Evolutionary conservation across 2,888 invertebrate species (phyloP).

Genomic region (Diaprepes abbreviatus): DNA sequence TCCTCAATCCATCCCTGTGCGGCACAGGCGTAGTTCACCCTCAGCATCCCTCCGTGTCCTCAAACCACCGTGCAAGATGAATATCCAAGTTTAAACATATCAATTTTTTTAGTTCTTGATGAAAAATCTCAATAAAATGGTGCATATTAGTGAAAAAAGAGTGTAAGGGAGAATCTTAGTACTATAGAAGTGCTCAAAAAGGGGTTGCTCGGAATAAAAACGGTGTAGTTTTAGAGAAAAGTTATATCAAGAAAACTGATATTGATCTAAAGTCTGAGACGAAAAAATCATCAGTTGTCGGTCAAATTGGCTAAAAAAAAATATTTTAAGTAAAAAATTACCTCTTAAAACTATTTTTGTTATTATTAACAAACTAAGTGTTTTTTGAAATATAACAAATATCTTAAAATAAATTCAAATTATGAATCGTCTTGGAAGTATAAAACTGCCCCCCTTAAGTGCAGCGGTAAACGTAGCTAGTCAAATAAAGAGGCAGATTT

Average conservation of each 20-base stretch:
- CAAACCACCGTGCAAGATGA: conserved; percentile 25
- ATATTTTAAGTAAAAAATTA: neutral
- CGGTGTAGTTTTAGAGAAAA: neutral
- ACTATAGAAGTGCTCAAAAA: neutral
- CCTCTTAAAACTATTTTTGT: neutral
- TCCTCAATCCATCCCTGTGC: conserved; percentile 27
- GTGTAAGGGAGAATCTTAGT: neutral
- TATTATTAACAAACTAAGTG: no score
- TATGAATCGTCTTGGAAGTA: conserved; percentile 77
- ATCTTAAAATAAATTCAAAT: conserved; percentile 27
- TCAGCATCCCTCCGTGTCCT: conserved; percentile 21
- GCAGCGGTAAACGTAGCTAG: conserved; percentile 86
- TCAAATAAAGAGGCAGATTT: conserved; percentile 81
- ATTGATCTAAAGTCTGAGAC: conserved; percentile 21
- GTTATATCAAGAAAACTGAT: conserved; percentile 27
- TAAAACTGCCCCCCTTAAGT: conserved; percentile 79
- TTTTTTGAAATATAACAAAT: no score
- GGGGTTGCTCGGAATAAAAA: conserved; percentile 13
- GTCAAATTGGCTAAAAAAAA: conserved; percentile 1
- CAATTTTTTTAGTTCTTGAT: conserved; percentile 23
- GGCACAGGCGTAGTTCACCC: conserved; percentile 31
- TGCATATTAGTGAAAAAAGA: neutral
- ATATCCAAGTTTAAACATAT: conserved; percentile 30
- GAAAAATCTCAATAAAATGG: conserved; percentile 5
- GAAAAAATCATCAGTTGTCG: conserved; percentile 13